Evolutionary conservation across 1,140 invertebrate species (phyloP).

Genomic region (Epicauta chinensis): DNA sequence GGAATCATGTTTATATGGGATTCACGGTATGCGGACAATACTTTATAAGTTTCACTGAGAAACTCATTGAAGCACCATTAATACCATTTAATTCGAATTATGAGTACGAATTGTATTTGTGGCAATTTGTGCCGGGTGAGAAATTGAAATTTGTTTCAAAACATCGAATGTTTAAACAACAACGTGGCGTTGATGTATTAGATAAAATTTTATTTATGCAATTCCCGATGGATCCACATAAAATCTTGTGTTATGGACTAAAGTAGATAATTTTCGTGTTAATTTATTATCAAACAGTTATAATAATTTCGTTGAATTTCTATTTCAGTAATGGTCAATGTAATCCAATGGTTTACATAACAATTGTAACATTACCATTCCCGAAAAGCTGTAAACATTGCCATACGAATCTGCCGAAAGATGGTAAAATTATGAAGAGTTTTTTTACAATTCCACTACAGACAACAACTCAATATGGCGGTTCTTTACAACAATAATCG

Average conservation of each 20-base stretch:
- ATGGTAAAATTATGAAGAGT: too few relatives aligned
- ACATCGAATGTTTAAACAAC: constrained; percentile 39
- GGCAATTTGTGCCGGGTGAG: constrained; percentile 38
- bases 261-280: constrained; percentile 29
- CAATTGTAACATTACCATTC: constrained; percentile 39
- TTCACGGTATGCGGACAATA: constrained; percentile 89
- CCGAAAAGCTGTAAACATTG: constrained; percentile 39
- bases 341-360: constrained; percentile 33
- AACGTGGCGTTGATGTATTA: constrained; percentile 29
- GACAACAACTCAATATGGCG: background rate
- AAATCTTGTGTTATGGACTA: constrained; percentile 40
- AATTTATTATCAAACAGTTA: constrained; percentile 11
- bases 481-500: too few relatives aligned
- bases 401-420: constrained; percentile 9
- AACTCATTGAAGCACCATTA: constrained; percentile 18
- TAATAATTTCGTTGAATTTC: constrained; percentile 22
- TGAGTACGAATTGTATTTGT: constrained; percentile 39
- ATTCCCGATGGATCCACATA: constrained; percentile 39
- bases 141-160: constrained; percentile 33
- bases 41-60: constrained; percentile 71
- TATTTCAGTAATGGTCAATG: constrained; percentile 21
- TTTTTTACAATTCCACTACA: background rate
- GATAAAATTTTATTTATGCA: constrained; percentile 40
- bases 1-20: constrained; percentile 81
- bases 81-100: constrained; percentile 22